Base-by-base conservation (phyloP, 2,888 invertebrate species). In the Xestia xanthographa region DNA sequence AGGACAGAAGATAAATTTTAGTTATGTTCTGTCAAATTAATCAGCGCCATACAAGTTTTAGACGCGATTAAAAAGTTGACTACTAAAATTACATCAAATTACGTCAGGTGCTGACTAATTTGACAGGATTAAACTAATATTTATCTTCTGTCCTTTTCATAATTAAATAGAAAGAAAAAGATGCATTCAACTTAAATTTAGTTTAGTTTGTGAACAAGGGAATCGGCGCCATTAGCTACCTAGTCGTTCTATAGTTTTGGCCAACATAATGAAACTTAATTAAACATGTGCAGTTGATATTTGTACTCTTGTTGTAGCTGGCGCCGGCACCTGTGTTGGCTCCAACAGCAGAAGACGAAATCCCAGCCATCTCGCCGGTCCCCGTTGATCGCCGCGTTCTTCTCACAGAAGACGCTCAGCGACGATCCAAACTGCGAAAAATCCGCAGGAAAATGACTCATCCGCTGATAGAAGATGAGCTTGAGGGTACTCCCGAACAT, bases 361-460 rank as follows among this genome's bases (percentile, higher is more conserved):
- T 94, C 0, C 90, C 92, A 88, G 91, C 93, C 0, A 77, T 91
- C 41, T 91, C 92, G 58, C 91, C 95, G 0, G 89, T 89, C 2
- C 86, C 92, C 58, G 95, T 96, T 0, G 92, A 94, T 50, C 93
- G 96, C 0, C 91, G 89, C 12, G 89, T 96, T 17, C 89, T 96
- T 0, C 91, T 95, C 17, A 93, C 96, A 0, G 95, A 95, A 82
- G 96, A 96, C 86, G 96, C 96, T 2, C 85, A 87, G 14, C 88
- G 91, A 41, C 93, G 96, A 45, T 94, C 89, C 78, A 94, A 95
- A 86, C 86, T 96, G 20, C 88, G 96, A 62, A 95, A 97, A 72
- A 83, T 96, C 1, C 91, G 95, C 22, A 92, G 92, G 72, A 94
- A 94, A 77, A 92, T 94, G 80, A 95, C 94, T 0, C 89, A 92